These are phyloP conservation scores for Osmerus mordax DNA, from an alignment of 2,113 vertebrate genomes.

Conservation along the genomic window DNA sequence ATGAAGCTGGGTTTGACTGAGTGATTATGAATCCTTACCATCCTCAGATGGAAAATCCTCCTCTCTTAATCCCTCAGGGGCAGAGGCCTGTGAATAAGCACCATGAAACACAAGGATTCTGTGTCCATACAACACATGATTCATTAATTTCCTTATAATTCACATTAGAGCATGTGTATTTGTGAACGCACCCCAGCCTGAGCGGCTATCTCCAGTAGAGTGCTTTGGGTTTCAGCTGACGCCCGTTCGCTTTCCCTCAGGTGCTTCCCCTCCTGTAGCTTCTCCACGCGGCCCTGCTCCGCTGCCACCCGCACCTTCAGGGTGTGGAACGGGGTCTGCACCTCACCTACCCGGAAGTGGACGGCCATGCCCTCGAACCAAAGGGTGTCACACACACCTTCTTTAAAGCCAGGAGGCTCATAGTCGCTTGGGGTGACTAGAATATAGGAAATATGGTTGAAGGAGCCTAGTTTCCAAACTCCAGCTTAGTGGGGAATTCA, in stretches of 20 bases:
- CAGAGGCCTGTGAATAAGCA: conserved; percentile 37
- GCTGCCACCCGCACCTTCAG: conserved; percentile 84
- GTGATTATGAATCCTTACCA: conserved; percentile 42
- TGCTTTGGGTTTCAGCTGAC: neutral
- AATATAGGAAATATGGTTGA: conserved; percentile 7
- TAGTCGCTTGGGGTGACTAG: conserved; percentile 89
- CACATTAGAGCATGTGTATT: neutral
- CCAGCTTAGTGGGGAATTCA: neutral
- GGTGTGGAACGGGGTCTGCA: conserved; percentile 83
- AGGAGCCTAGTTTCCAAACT: conserved; percentile 1
- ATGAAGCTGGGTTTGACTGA: neutral
- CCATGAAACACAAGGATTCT: neutral
- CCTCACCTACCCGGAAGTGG: conserved; percentile 84
- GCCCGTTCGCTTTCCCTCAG: conserved; percentile 31
- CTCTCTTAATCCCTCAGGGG: conserved; percentile 7
- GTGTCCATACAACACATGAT: neutral
- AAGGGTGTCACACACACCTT: conserved; percentile 77
- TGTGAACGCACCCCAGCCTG: neutral
- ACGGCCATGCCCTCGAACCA: conserved; percentile 84
- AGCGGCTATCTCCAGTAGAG: neutral
- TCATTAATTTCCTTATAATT: neutral
- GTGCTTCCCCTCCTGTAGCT: conserved; percentile 54
- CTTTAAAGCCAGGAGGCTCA: conserved; percentile 91
- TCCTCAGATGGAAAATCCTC: conserved; percentile 63
- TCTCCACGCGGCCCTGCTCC: conserved; percentile 61